phyloP scores from a whole-genome alignment of 2,113 vertebrate genomes.

The Pygoscelis adeliae region DNA sequence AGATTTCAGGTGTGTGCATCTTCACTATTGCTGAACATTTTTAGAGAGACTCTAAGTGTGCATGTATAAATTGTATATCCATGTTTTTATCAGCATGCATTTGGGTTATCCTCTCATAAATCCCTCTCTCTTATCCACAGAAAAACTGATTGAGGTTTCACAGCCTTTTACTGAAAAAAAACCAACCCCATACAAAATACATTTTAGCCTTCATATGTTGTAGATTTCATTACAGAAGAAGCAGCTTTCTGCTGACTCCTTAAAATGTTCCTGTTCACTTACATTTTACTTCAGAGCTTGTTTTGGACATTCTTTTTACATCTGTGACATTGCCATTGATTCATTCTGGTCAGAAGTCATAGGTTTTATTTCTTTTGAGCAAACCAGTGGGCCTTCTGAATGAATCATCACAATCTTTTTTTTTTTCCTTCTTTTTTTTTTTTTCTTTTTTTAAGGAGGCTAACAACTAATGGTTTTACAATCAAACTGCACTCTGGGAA shows the following conservation, averaged over 20 bases:
- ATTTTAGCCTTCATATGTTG: background rate
- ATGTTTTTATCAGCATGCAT: background rate
- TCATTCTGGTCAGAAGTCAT: background rate
- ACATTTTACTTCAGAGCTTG: background rate
- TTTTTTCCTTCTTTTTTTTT: no score
- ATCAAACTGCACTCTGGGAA: background rate
- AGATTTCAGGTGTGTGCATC: background rate
- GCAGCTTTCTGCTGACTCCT: background rate
- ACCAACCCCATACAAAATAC: background rate
- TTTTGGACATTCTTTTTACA: background rate
- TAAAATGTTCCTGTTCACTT: background rate
- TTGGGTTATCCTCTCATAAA: background rate
- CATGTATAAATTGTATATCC: background rate
- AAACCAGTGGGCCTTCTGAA: background rate
- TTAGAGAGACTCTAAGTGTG: background rate
- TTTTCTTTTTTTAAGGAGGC: background rate
- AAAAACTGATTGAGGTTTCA: background rate
- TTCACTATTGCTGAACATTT: background rate
- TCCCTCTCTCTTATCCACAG: background rate
- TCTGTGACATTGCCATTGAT: background rate
- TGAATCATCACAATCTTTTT: background rate
- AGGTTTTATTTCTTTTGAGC: background rate
- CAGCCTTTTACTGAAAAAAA: background rate
- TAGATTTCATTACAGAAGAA: background rate
- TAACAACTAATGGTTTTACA: background rate